These are phyloP conservation scores for Gasteruption jaculator DNA, from an alignment of 2,888 invertebrate genomes.

Conservation along the genomic window DNA sequence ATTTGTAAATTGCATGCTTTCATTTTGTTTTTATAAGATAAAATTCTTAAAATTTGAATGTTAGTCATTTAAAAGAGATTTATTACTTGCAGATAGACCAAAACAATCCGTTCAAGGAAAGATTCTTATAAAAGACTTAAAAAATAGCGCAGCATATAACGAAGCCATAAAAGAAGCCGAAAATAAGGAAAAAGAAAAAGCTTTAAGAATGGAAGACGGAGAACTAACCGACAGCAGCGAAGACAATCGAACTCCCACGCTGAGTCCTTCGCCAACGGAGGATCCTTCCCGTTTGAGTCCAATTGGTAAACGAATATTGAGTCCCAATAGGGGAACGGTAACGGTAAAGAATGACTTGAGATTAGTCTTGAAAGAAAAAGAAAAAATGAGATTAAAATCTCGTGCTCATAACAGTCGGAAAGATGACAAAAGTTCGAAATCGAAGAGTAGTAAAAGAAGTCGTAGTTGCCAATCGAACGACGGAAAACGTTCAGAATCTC, in stretches of 20 bases:
- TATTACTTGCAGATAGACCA: conserved; percentile 32
- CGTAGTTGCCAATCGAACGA: conserved; percentile 33
- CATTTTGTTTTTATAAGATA: not conserved
- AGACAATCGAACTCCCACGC: conserved; percentile 39
- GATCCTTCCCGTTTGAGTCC: conserved; percentile 25
- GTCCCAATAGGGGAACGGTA: conserved; percentile 18
- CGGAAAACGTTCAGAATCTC: conserved; percentile 29
- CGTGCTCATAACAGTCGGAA: conserved; percentile 17
- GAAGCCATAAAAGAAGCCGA: conserved; percentile 64
- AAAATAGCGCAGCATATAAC: conserved; percentile 64
- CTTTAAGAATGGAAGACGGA: conserved; percentile 62
- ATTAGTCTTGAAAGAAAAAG: conserved; percentile 39
- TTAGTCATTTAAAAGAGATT: conserved; percentile 7
- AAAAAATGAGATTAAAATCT: conserved; percentile 35
- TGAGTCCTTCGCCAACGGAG: conserved; percentile 44
- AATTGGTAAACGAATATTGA: conserved; percentile 24
- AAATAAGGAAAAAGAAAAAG: conserved; percentile 60
- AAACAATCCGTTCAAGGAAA: conserved; percentile 53
- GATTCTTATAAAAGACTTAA: conserved; percentile 67
- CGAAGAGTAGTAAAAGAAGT: conserved; percentile 29
- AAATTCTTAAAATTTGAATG: conserved; percentile 4
- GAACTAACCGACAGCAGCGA: conserved; percentile 55
- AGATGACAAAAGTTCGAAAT: conserved; percentile 28
- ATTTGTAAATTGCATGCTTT: not conserved
- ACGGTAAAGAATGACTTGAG: conserved; percentile 39